A percentile compares a stretch with the other conserved stretches of the same genome.
These are phyloP conservation scores for Pelodytes ibericus DNA, from an alignment of 2,797 vertebrate species.

Conservation along the genomic window DNA sequence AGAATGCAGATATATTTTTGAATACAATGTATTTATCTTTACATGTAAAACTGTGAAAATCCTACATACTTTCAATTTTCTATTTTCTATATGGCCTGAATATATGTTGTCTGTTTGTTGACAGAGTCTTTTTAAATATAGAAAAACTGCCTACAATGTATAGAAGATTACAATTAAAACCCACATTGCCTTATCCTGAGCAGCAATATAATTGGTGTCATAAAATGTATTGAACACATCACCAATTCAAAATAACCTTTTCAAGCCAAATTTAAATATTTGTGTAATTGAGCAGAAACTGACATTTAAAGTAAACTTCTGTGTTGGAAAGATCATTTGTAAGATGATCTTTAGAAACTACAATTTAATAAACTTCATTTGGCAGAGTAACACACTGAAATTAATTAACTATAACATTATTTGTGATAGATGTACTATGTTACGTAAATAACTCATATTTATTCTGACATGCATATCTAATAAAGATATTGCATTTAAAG, in stretches of 20 bases:
- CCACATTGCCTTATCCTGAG: constrained; percentile 5
- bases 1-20: too few species aligned
- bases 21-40: too few species aligned
- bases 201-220: constrained; percentile 34
- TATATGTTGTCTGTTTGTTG: too few species aligned
- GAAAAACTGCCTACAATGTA: constrained; percentile 1
- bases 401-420: background rate
- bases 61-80: too few species aligned
- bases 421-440: background rate
- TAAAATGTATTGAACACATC: constrained; percentile 36
- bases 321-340: constrained; percentile 21
- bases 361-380: constrained; percentile 13
- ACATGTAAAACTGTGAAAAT: too few species aligned
- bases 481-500: background rate
- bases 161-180: background rate
- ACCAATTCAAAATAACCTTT: constrained; percentile 47
- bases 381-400: background rate
- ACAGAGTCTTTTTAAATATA: too few species aligned
- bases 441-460: background rate
- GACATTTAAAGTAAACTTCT: constrained; percentile 27
- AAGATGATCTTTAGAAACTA: constrained; percentile 35
- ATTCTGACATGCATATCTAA: background rate
- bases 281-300: constrained; percentile 49
- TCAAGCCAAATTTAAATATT: constrained; percentile 47
- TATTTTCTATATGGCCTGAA: too few species aligned